Percentiles rank a stretch among this genome's conserved stretches.
phyloP scores from a whole-genome alignment of 2,797 vertebrate genomes.

The Sebastes alutus region DNA sequence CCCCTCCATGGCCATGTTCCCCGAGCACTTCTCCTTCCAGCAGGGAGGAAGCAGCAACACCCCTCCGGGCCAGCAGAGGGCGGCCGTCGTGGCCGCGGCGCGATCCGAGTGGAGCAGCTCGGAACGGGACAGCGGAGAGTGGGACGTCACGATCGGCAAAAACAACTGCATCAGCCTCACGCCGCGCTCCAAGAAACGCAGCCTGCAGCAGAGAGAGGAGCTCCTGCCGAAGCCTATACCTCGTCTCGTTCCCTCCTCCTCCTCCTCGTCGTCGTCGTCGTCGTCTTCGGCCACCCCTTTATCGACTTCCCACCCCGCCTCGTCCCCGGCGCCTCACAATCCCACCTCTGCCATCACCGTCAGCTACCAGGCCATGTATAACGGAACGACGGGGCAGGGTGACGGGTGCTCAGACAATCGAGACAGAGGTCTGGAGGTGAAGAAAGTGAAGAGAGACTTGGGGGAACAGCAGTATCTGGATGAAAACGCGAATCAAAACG shows the following conservation, averaged over 20 bases:
- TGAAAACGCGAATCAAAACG: constrained; percentile 77
- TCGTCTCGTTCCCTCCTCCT: constrained; percentile 54
- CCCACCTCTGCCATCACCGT: constrained; percentile 53
- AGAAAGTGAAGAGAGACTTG: constrained; percentile 90
- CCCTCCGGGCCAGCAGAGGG: constrained; percentile 74
- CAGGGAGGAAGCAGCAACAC: constrained; percentile 36
- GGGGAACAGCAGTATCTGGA: constrained; percentile 67
- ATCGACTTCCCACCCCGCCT: constrained; percentile 25
- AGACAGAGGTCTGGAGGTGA: constrained; percentile 82
- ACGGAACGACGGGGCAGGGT: constrained; percentile 75
- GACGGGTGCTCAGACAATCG: constrained; percentile 68
- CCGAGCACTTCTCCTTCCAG: constrained; percentile 80
- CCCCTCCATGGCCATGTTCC: constrained; percentile 68
- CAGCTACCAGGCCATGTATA: constrained; percentile 80
- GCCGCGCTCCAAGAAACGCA: constrained; percentile 93
- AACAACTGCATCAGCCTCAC: constrained; percentile 86
- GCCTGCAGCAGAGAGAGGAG: constrained; percentile 84
- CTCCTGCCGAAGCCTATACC: constrained; percentile 69
- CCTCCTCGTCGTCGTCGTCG: constrained; percentile 22
- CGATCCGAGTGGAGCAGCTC: constrained; percentile 82
- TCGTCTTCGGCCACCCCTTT: constrained; percentile 39
- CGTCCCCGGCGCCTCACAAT: constrained; percentile 42
- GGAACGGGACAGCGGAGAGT: constrained; percentile 85
- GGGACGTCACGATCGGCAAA: constrained; percentile 84
- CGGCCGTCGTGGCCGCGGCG: constrained; percentile 74